These are phyloP conservation scores for Aricia agestis DNA, from an alignment of 1,140 invertebrate genomes.

Conservation along the genomic window DNA sequence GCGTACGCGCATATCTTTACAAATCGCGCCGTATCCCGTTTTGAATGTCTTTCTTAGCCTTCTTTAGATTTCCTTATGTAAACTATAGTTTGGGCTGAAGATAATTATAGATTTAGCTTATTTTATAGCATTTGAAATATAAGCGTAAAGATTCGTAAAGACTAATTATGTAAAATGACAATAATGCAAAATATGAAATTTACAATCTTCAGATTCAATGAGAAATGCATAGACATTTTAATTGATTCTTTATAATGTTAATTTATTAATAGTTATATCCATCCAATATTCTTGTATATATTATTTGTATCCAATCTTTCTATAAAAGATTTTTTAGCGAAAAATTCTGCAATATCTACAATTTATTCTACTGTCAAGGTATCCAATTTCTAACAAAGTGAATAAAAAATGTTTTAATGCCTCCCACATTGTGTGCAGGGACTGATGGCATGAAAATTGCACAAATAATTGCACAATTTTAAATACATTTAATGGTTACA, in stretches of 20 bases:
- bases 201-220: no score
- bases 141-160: no score
- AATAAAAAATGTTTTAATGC: background rate
- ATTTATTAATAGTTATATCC: no score
- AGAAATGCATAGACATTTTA: no score
- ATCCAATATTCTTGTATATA: no score
- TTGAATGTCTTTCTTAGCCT: conserved; percentile 45
- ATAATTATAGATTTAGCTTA: conserved; percentile 17
- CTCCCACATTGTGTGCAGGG: background rate
- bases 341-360: background rate
- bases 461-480: conserved; percentile 33
- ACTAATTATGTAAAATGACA: no score
- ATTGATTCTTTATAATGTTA: no score
- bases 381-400: background rate
- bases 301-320: no score
- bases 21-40: conserved; percentile 42
- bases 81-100: conserved; percentile 18
- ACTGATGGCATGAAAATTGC: conserved; percentile 14
- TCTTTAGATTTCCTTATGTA: conserved; percentile 36
- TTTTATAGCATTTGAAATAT: background rate
- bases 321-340: no score
- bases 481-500: conserved; percentile 56
- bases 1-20: conserved; percentile 38
- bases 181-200: no score
- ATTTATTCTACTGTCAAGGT: background rate